Evolutionary conservation across 2,888 invertebrate species (phyloP), one percentile per base, ranked within the genome.

Genomic region (Hydropsyche betteni): DNA sequence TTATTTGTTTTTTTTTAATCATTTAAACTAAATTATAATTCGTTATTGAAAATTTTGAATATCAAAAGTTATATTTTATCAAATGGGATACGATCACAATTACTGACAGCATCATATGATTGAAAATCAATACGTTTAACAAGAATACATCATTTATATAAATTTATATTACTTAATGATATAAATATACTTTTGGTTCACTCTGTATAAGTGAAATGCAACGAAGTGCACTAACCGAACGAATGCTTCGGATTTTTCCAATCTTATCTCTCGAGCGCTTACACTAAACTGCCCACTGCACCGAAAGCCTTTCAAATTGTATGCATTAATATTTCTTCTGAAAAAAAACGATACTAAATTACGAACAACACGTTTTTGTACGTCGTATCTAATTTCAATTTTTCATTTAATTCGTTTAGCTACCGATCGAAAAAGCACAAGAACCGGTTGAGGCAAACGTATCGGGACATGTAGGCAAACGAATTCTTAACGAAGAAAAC

Each of bases 331-430:
- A 44, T 58, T 58, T 58, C 58, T 16, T 58, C 58, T 8, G 16
- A 24, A 14, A 24, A 16, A 16, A 16, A 58, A 8, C 53, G 16
- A 58, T 58, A 58, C 16, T 16, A 24, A 58, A 24, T 58, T 58
- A 58, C 53, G 14, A 16, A 58, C 14, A 58, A 24, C 16, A 58
- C 14, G n/a, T 53, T 44, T 53, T n/a, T 5, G 16, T 58, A 14
- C 58, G 24, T 24, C 58, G 58, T 58, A 58, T 58, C 58, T 58
- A 58, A 58, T 58, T 58, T 58, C 58, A 58, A 58, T 58, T 58
- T 58, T 58, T 58, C 58, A 58, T 58, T 58, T 58, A 58, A 58
- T 58, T 24, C 58, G 24, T 16, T 4, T 8, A 16, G 58, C 58
- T 58, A 58, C 58, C 58, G 58, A 24, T 58, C 58, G 58, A 44